A percentile compares a stretch with the other conserved stretches of the same genome.
These are phyloP conservation scores for Halcyon senegalensis DNA, from an alignment of 2,113 vertebrate genomes.

Conservation along the genomic window DNA sequence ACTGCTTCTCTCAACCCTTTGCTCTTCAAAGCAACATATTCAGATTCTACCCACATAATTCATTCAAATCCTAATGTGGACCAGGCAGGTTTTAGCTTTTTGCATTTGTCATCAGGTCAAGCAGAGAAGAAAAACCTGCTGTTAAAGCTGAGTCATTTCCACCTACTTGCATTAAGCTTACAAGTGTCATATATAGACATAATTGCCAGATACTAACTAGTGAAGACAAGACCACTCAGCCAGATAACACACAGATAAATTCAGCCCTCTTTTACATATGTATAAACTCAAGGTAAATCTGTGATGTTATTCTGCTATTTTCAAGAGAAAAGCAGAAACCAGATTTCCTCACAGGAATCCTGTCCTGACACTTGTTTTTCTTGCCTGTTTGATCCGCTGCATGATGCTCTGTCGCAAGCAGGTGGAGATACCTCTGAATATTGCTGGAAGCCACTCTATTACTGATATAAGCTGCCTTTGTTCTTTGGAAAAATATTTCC, in stretches of 20 bases:
- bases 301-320: not conserved
- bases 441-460: not conserved
- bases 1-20: not conserved
- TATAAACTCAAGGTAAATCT: not conserved
- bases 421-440: not conserved
- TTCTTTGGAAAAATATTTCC: not conserved
- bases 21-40: conserved; percentile 36
- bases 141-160: conserved; percentile 27
- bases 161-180: not conserved
- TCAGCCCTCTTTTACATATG: not conserved
- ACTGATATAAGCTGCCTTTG: not conserved
- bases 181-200: conserved; percentile 18
- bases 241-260: not conserved
- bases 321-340: not conserved
- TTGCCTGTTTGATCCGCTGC: not conserved
- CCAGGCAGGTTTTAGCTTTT: conserved; percentile 44
- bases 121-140: conserved; percentile 43
- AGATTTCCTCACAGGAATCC: not conserved
- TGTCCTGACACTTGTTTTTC: not conserved
- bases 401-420: not conserved
- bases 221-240: conserved; percentile 43
- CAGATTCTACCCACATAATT: conserved; percentile 47
- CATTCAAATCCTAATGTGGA: conserved; percentile 30
- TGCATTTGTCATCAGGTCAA: conserved; percentile 58
- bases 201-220: conserved; percentile 49